Evolutionary conservation across 2,888 invertebrate species (phyloP).

Genomic region (Brenthis ino): DNA sequence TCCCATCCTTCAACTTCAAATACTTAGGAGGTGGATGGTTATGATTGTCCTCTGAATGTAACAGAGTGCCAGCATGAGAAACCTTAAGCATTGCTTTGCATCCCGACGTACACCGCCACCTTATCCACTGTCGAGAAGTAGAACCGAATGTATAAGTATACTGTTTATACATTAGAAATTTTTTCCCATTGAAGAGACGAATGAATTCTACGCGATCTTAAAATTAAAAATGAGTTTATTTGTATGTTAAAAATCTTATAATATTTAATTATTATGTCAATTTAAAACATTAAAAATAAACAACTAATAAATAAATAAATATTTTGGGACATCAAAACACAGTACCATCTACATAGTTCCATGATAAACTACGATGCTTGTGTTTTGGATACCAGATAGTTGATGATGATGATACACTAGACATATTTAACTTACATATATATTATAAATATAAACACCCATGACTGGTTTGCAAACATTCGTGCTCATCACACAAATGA

Average conservation of each 20-base stretch:
- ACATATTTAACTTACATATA: too few species aligned
- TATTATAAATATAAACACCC: too few species aligned
- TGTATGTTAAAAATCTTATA: neutral
- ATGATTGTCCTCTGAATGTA: constrained; percentile 33
- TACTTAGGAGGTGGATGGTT: constrained; percentile 40
- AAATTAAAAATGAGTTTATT: neutral
- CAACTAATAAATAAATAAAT: too few species aligned
- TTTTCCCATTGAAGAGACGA: constrained; percentile 33
- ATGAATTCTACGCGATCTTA: constrained; percentile 12
- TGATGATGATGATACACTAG: too few species aligned
- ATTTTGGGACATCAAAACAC: too few species aligned
- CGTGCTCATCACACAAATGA: too few species aligned
- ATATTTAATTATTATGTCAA: too few species aligned
- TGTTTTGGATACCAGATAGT: too few species aligned
- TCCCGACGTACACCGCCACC: constrained; percentile 42
- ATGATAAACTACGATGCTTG: too few species aligned
- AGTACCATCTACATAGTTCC: too few species aligned
- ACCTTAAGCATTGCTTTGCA: constrained; percentile 42
- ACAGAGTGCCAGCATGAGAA: constrained; percentile 26
- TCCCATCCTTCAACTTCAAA: constrained; percentile 31
- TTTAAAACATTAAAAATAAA: neutral
- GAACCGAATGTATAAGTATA: constrained; percentile 46
- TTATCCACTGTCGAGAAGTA: constrained; percentile 27
- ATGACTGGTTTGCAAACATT: too few species aligned
- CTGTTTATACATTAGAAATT: constrained; percentile 42